These are phyloP conservation scores for Frankliniella intonsa DNA, from an alignment of 2,888 invertebrate genomes.

Conservation along the genomic window DNA sequence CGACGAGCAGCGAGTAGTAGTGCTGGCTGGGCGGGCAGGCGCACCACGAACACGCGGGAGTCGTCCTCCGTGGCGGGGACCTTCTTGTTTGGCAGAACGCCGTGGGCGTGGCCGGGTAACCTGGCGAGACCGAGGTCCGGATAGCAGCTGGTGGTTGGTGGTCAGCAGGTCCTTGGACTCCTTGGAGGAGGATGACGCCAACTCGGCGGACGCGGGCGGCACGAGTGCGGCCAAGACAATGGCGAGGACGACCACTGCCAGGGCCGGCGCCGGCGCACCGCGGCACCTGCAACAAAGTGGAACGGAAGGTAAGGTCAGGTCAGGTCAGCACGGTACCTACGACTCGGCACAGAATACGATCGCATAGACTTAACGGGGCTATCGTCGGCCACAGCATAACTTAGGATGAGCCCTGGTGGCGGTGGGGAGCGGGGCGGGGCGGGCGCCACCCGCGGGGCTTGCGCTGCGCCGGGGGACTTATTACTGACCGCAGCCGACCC, in stretches of 20 bases:
- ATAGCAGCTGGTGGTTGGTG: conserved; percentile 62
- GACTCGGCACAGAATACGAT: no score
- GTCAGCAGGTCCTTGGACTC: background rate
- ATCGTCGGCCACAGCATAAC: no score
- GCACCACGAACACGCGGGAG: conserved; percentile 81
- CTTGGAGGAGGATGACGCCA: background rate
- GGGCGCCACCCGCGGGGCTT: no score
- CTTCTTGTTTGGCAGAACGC: conserved; percentile 37
- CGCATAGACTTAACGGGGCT: no score
- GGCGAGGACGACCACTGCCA: background rate
- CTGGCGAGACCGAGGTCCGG: conserved; percentile 70
- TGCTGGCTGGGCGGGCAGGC: conserved; percentile 78
- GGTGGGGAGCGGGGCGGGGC: no score
- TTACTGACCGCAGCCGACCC: background rate
- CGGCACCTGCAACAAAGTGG: background rate
- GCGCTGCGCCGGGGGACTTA: no score
- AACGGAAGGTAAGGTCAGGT: background rate
- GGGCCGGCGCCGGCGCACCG: background rate
- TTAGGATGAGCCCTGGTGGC: no score
- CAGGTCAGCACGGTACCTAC: background rate
- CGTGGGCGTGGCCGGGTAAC: conserved; percentile 61
- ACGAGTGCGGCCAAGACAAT: background rate
- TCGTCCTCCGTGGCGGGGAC: conserved; percentile 48
- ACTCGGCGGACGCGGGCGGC: background rate
- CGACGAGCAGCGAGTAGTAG: conserved; percentile 57